These are phyloP conservation scores for Lamproptera curius DNA, from an alignment of 2,888 invertebrate genomes.

Conservation along the genomic window DNA sequence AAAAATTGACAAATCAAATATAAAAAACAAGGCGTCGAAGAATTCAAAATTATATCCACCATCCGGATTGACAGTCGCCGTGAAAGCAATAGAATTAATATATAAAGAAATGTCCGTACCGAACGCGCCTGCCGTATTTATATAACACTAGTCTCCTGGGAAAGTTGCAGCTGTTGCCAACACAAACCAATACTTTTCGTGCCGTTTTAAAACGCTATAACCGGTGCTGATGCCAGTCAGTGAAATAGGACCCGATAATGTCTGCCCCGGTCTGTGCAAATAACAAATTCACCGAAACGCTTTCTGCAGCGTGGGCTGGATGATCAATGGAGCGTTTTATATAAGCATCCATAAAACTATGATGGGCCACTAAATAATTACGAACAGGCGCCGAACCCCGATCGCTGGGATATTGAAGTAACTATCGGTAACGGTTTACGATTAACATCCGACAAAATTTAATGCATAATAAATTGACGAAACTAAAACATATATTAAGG, in stretches of 20 bases:
- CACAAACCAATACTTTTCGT: conserved; percentile 40
- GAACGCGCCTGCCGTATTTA: conserved; percentile 39
- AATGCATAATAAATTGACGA: no score
- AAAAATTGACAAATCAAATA: no score
- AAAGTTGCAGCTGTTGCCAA: conserved; percentile 62
- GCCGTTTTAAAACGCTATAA: conserved; percentile 27
- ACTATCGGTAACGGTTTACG: conserved; percentile 14
- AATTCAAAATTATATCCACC: no score
- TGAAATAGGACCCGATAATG: conserved; percentile 34
- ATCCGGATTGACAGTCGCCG: no score
- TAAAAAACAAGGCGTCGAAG: no score
- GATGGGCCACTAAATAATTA: conserved; percentile 9
- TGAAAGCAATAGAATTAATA: no score
- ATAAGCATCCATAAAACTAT: conserved; percentile 14
- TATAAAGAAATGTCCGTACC: no score
- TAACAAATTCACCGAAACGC: conserved; percentile 4
- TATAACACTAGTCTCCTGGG: conserved; percentile 57
- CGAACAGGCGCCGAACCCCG: background rate
- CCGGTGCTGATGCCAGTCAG: conserved; percentile 30
- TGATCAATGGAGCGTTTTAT: conserved; percentile 2
- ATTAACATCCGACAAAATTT: conserved; percentile 18
- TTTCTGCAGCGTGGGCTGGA: conserved; percentile 25
- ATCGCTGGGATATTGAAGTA: conserved; percentile 9
- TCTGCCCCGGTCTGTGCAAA: conserved; percentile 10
- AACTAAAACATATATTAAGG: no score